Conservation (phyloP, 2,113 vertebrate genomes). For the Alethe castanea region DNA sequence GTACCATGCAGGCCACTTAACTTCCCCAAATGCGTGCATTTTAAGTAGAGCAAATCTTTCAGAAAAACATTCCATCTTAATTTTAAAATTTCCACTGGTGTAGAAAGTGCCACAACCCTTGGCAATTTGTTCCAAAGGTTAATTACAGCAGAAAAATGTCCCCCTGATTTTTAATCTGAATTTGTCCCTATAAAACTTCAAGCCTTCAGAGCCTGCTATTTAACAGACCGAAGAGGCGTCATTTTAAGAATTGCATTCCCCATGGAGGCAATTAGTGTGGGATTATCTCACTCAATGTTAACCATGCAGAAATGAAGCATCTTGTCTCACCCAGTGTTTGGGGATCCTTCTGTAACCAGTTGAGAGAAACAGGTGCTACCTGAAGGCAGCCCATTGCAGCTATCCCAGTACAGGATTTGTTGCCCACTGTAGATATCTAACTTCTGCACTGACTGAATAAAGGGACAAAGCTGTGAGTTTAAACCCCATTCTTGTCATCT, state of each 20-base stretch:
- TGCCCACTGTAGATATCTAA: not conserved
- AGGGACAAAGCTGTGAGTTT: not conserved
- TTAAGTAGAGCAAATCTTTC: not conserved
- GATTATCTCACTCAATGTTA: conserved; percentile 33
- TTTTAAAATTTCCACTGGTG: conserved; percentile 40
- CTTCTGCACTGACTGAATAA: not conserved
- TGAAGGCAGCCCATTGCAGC: not conserved
- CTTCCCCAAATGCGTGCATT: not conserved
- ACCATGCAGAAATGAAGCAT: not conserved
- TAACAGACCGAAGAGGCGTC: conserved; percentile 1
- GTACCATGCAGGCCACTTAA: not conserved
- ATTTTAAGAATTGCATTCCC: conserved; percentile 46
- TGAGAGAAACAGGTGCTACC: not conserved
- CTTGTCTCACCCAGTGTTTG: not conserved
- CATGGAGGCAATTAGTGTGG: conserved; percentile 46
- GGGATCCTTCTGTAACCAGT: not conserved
- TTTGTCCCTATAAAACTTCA: conserved; percentile 23
- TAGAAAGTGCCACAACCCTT: conserved; percentile 37
- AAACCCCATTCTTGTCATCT: not conserved
- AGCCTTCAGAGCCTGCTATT: conserved; percentile 12
- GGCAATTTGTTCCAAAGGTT: conserved; percentile 37
- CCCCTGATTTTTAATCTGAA: conserved; percentile 35
- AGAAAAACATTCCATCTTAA: conserved; percentile 19
- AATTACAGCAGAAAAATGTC: not conserved
- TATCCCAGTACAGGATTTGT: not conserved